Evolutionary conservation across 2,113 vertebrate species (phyloP).

Genomic region (Triplophysa dalaica): DNA sequence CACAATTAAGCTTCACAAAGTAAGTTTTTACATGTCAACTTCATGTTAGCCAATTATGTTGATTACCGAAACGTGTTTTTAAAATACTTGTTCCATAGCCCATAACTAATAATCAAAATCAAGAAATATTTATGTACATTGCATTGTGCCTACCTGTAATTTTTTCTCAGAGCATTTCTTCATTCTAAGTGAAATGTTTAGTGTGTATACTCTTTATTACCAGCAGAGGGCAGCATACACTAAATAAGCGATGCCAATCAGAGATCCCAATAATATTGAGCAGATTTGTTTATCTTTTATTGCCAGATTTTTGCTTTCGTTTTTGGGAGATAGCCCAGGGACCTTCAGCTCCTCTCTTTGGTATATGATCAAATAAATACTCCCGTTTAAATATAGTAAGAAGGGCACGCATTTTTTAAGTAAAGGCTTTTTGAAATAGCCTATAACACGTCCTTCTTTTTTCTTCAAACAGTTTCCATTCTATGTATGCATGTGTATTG

Average conservation of each 20-base stretch:
- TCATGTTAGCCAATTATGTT: no score
- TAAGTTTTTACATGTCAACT: no score
- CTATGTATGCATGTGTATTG: not conserved
- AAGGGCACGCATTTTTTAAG: not conserved
- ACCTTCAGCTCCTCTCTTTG: not conserved
- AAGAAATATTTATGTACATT: no score
- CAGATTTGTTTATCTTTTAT: not conserved
- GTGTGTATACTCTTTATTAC: slow-evolving; percentile 5
- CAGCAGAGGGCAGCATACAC: slow-evolving; percentile 56
- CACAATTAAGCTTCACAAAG: no score
- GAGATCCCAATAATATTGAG: not conserved
- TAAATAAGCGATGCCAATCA: not conserved
- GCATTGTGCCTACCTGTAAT: no score
- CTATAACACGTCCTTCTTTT: not conserved
- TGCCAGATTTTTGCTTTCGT: not conserved
- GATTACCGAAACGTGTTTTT: no score
- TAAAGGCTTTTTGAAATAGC: not conserved
- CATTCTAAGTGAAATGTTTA: not conserved
- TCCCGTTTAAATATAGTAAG: not conserved
- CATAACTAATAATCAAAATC: no score
- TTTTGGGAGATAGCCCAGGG: not conserved
- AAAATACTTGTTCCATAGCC: no score
- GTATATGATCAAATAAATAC: not conserved
- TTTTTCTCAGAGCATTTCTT: no score
- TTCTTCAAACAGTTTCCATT: not conserved